phyloP scores from a whole-genome alignment of 2,797 vertebrate species.

The Gobionotothen gibberifrons region DNA sequence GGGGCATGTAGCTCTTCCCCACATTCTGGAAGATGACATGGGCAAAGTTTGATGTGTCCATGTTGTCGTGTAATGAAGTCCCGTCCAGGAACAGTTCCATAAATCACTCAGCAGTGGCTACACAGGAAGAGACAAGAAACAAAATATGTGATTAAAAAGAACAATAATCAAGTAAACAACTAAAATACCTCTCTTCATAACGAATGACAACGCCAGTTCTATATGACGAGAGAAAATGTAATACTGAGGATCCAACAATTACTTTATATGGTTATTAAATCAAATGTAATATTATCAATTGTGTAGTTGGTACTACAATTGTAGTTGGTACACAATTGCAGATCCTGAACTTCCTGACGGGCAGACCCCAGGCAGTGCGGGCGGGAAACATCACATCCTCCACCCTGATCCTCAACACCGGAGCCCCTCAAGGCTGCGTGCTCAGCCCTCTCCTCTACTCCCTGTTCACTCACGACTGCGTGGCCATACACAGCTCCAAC shows the following conservation, averaged over 20 bases:
- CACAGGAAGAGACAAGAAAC: conserved; percentile 25
- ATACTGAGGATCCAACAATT: not conserved
- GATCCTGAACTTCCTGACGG: too few species aligned
- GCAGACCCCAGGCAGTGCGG: too few species aligned
- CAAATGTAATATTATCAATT: not conserved
- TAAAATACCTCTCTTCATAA: not conserved
- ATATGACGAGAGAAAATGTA: not conserved
- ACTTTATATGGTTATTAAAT: not conserved
- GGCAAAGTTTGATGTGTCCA: conserved; percentile 98
- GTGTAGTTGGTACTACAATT: not conserved
- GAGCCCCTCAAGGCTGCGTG: too few species aligned
- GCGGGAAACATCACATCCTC: too few species aligned
- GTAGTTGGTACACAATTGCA: too few species aligned
- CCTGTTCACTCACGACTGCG: too few species aligned
- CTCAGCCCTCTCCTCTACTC: too few species aligned
- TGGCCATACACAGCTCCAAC: too few species aligned
- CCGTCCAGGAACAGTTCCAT: conserved; percentile 92
- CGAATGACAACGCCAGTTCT: not conserved
- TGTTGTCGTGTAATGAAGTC: conserved; percentile 81
- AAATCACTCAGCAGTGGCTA: conserved; percentile 77
- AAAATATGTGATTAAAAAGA: conserved; percentile 20
- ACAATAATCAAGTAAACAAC: conserved; percentile 1
- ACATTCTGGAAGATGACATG: conserved; percentile 99
- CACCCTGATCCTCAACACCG: too few species aligned
- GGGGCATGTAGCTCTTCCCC: conserved; percentile 97